Conservation (phyloP, 2,888 invertebrate genomes). For the Melinaea marsaeus region DNA sequence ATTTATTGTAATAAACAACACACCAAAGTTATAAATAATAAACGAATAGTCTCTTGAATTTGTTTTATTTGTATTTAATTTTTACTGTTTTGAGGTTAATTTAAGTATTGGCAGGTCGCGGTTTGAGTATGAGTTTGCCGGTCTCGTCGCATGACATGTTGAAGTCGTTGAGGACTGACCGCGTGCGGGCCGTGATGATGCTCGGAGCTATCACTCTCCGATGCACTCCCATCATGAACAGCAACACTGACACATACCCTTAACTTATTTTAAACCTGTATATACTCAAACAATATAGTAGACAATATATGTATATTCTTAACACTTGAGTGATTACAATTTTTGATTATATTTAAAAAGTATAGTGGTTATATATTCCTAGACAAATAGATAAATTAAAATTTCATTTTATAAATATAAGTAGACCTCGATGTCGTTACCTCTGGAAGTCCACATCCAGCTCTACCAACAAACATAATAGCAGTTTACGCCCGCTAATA, state of each 20-base stretch:
- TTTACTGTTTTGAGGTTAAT: slow-evolving; percentile 35
- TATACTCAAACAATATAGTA: too few species aligned
- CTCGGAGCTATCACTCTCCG: slow-evolving; percentile 97
- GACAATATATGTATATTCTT: too few species aligned
- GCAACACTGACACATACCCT: slow-evolving; percentile 78
- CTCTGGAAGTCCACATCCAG: too few species aligned
- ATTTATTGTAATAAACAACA: slow-evolving; percentile 75
- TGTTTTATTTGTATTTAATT: slow-evolving; percentile 51
- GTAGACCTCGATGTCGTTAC: too few species aligned
- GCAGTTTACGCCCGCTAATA: too few species aligned
- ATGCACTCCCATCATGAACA: slow-evolving; percentile 95
- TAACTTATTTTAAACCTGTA: too few species aligned
- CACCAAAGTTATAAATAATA: slow-evolving; percentile 76
- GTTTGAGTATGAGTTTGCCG: slow-evolving; percentile 95
- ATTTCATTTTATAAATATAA: too few species aligned
- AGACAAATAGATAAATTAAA: too few species aligned
- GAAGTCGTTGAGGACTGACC: slow-evolving; percentile 94
- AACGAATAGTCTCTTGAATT: slow-evolving; percentile 65
- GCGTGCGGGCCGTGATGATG: slow-evolving; percentile 94
- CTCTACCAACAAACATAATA: too few species aligned
- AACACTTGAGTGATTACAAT: too few species aligned
- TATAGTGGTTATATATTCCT: too few species aligned
- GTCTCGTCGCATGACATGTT: slow-evolving; percentile 99
- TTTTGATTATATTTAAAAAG: too few species aligned
- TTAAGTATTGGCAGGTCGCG: slow-evolving; percentile 80